Evolutionary conservation across 1,140 invertebrate species (phyloP).

Genomic region (Bombus ignitus): DNA sequence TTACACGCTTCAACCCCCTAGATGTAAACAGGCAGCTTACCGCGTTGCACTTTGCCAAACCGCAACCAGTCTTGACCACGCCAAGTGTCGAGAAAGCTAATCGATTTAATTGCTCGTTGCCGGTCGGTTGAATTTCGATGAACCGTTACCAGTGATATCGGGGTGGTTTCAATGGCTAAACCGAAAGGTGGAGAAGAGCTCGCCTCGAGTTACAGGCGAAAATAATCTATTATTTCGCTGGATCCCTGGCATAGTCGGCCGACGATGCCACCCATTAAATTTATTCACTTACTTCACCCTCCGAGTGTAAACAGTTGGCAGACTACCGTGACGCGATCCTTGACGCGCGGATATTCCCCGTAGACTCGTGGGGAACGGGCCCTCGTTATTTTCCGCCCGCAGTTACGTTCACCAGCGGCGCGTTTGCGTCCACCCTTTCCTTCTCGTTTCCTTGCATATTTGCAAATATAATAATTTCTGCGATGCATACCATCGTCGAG

Average conservation of each 20-base stretch:
- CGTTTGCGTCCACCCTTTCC: neutral
- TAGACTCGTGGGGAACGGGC: constrained; percentile 17
- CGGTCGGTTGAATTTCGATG: neutral
- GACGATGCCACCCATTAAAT: constrained; percentile 65
- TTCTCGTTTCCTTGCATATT: neutral
- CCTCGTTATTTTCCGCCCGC: constrained; percentile 54
- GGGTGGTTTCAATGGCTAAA: neutral
- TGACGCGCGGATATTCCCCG: constrained; percentile 17
- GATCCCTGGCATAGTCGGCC: neutral
- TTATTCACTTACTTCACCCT: constrained; percentile 68
- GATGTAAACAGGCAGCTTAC: constrained; percentile 50
- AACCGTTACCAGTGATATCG: neutral
- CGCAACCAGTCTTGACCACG: constrained; percentile 9
- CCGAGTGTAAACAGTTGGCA: constrained; percentile 47
- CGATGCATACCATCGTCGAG: neutral
- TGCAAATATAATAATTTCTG: constrained; percentile 5
- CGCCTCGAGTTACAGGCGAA: neutral
- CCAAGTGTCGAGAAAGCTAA: constrained; percentile 4
- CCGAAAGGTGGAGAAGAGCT: neutral
- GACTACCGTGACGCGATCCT: constrained; percentile 27
- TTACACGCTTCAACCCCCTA: constrained; percentile 25
- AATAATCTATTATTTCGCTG: constrained; percentile 24
- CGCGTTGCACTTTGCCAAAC: constrained; percentile 16
- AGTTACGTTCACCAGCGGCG: neutral
- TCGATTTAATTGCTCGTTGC: constrained; percentile 36